These are phyloP conservation scores for Bedellia somnulentella DNA, from an alignment of 2,888 invertebrate species.

Conservation along the genomic window DNA sequence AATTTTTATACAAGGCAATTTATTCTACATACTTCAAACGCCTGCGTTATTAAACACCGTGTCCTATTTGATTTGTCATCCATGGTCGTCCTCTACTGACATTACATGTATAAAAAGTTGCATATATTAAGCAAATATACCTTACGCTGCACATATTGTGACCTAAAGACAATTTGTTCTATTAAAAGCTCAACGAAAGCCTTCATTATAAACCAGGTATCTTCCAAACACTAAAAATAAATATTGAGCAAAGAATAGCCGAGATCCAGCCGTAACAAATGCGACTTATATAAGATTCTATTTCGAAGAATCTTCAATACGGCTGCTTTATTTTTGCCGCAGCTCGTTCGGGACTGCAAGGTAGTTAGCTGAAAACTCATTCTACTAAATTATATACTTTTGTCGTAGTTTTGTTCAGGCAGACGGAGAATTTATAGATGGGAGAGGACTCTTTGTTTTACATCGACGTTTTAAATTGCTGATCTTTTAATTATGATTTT, in stretches of 20 bases:
- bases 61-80: no score
- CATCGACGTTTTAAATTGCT: background rate
- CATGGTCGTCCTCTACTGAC: no score
- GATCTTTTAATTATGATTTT: background rate
- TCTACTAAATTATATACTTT: background rate
- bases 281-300: constrained; percentile 2
- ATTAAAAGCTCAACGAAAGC: no score
- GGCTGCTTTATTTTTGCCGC: constrained; percentile 1
- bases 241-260: constrained; percentile 1
- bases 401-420: background rate
- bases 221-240: no score
- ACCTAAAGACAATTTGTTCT: no score
- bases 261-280: background rate
- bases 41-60: no score
- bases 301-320: constrained; percentile 1
- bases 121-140: no score
- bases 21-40: no score
- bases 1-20: no score
- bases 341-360: background rate
- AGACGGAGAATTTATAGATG: background rate
- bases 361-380: background rate
- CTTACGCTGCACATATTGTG: no score
- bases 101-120: no score
- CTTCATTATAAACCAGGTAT: no score
- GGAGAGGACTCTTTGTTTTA: background rate